A percentile compares a stretch with the other conserved stretches of the same genome.
These are phyloP conservation scores for Hippocampus barbouri DNA, from an alignment of 2,113 vertebrate genomes.

Conservation along the genomic window DNA sequence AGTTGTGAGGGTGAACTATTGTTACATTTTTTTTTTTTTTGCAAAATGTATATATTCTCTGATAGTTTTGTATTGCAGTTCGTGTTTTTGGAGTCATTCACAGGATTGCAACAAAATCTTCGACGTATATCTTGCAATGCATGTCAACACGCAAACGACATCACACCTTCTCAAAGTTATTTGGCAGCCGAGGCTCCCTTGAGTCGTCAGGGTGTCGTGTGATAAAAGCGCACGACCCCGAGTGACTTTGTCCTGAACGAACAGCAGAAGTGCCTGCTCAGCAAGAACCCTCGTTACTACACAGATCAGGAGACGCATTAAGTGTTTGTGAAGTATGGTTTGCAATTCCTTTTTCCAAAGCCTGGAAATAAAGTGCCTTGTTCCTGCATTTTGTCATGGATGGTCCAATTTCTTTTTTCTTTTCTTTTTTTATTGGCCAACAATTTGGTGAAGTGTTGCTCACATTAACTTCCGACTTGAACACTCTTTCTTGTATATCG, in stretches of 20 bases:
- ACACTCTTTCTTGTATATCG: slow-evolving; percentile 8
- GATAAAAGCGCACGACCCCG: slow-evolving; percentile 35
- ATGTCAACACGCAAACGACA: not conserved
- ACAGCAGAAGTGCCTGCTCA: slow-evolving; percentile 43
- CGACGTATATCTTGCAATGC: not conserved
- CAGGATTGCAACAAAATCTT: not conserved
- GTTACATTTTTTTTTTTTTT: not conserved
- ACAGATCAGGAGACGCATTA: slow-evolving; percentile 45
- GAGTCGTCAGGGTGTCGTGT: slow-evolving; percentile 20
- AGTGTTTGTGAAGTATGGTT: slow-evolving; percentile 48
- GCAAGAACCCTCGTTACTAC: slow-evolving; percentile 44
- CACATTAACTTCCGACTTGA: slow-evolving; percentile 20
- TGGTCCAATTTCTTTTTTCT: too few species aligned
- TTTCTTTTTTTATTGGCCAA: slow-evolving; percentile 15
- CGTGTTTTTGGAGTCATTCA: too few species aligned
- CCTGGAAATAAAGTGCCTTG: slow-evolving; percentile 29
- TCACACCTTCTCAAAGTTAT: not conserved
- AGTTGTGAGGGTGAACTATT: not conserved
- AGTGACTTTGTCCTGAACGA: slow-evolving; percentile 47
- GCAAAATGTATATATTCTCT: too few species aligned
- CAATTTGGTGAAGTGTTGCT: slow-evolving; percentile 37
- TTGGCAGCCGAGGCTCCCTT: not conserved
- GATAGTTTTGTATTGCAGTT: too few species aligned
- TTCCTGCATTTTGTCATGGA: not conserved
- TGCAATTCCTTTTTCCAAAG: slow-evolving; percentile 24